Evolutionary conservation across 2,113 vertebrate genomes (phyloP), one percentile per base, ranked within the genome.

Genomic region (Fukomys damarensis): DNA sequence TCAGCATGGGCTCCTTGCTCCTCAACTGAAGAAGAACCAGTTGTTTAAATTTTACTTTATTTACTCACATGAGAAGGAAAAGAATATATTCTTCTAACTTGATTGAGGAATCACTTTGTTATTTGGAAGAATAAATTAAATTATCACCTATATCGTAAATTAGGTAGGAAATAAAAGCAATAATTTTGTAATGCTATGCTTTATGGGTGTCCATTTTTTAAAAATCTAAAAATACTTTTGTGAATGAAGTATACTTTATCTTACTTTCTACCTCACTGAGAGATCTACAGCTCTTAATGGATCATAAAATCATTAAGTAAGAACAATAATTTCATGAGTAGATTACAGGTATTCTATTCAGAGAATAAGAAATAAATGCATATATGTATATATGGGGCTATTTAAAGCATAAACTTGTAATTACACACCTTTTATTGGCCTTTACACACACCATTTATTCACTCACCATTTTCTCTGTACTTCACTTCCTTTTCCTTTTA

Each of bases 251-350:
- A 41, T 7, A 17, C 26, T 65, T 14, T 54, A 63, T 24, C 54
- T 58, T 66, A 16, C 49, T 95, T 89, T 80, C 56, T 59, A 77
- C 77, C 6, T 72, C 35, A 89, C 1, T 56, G 28, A 79, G 91
- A 82, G 1, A 61, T n/a, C 19, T 87, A 30, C 26, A 92, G 32
- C 70, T 84, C 20, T 32, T 86, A 17, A 76, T 41, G 11, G 9
- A 70, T 76, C 38, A 89, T 86, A 5, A 72, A 86, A 89, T 46
- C 46, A 46, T 61, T 26, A 91, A 96, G 83, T 41, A 81, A 93
- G 28, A 72, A 54, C 3, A 38, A 58, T 81, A 77, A 70, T 65
- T 95, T 63, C 63, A 35, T 76, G 24, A 61, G 28, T 68, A 32
- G 0, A 46, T 77, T 92, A 65, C 30, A 94, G 7, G 5, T 16